Base-by-base conservation (phyloP, 2,113 vertebrate genomes). In the Cryptotis parvus region DNA sequence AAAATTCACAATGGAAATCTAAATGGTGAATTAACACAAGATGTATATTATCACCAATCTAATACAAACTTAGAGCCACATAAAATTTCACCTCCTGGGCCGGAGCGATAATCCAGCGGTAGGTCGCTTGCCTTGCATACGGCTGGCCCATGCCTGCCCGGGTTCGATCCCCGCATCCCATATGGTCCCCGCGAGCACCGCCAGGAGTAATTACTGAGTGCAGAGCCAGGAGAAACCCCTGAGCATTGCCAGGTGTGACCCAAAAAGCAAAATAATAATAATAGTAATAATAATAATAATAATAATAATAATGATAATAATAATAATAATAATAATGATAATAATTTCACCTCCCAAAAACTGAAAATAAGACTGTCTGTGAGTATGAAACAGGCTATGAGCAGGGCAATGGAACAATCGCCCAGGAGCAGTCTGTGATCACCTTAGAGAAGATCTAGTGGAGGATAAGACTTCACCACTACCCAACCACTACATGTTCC, bases 51-150 rank as follows among this genome's bases (percentile, higher is more conserved):
- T 68, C 26, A 82, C 35, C 37, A 88, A 76, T 72, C 10, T 82
- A 27, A 86, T 33, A 29, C 65, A 66, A 92, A 88, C 52, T 70
- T 52, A 83, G n/a, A 86, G 75, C 27, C n/a, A 88, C 15, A 66
- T 39, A 24, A 63, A 76, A 94, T 45, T 81, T 52, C 61, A 82
- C 12, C 52, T 4, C 77, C 24, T 6, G 11, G 43, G 43, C 43
- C 11, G 43, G 43, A 45, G 11, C 43, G 43, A 45, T 45, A 45
- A 11, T 11, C 6, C 43, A 45, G 43, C 43, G 43, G 43, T 45
- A 45, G 43, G 43, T 6, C 43, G 43, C 11, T 45, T 45, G 43
- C 43, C 43, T 45, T 45, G 43, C 43, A 45, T 11, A 11, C 43
- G 43, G n/a, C n/a, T n/a, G n/a, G n/a, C n/a, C n/a, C n/a, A n/a